phyloP scores from a whole-genome alignment of 64 coral and sea anemone species.

The Montipora efflorescens region DNA sequence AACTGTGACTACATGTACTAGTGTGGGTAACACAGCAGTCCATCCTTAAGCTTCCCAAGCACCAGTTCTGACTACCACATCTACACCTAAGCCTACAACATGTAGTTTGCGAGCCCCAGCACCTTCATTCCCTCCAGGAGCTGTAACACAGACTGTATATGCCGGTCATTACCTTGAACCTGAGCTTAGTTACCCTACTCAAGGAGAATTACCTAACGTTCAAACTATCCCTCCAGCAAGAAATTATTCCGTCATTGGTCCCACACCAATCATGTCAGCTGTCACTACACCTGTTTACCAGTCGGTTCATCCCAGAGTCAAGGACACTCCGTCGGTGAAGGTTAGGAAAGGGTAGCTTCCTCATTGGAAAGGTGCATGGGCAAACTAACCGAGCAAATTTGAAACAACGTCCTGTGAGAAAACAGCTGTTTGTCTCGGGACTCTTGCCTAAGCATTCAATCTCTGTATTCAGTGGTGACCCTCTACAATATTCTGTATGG shows the following conservation, averaged over 20 bases:
- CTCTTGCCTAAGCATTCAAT: constrained; percentile 61
- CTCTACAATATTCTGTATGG: constrained; percentile 67
- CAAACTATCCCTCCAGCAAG: background rate
- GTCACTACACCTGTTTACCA: background rate
- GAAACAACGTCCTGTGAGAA: constrained; percentile 30
- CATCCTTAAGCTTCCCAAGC: background rate
- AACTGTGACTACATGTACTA: too few species aligned
- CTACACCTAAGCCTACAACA: background rate
- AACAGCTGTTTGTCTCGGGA: constrained; percentile 1
- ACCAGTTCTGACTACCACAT: background rate
- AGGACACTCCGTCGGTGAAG: background rate
- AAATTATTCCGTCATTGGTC: background rate
- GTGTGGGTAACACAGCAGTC: too few species aligned
- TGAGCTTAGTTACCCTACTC: background rate
- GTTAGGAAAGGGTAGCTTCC: background rate
- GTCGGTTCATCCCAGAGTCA: background rate
- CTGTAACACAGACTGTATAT: background rate
- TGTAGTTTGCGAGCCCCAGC: background rate
- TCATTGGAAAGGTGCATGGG: constrained; percentile 62
- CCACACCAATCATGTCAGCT: background rate
- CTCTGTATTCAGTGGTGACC: constrained; percentile 64
- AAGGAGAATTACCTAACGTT: background rate
- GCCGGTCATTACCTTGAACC: background rate
- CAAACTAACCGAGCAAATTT: constrained; percentile 48
- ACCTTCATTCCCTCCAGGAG: background rate